Base-by-base conservation (phyloP, 2,113 vertebrate genomes). In the Erinaceus europaeus region DNA sequence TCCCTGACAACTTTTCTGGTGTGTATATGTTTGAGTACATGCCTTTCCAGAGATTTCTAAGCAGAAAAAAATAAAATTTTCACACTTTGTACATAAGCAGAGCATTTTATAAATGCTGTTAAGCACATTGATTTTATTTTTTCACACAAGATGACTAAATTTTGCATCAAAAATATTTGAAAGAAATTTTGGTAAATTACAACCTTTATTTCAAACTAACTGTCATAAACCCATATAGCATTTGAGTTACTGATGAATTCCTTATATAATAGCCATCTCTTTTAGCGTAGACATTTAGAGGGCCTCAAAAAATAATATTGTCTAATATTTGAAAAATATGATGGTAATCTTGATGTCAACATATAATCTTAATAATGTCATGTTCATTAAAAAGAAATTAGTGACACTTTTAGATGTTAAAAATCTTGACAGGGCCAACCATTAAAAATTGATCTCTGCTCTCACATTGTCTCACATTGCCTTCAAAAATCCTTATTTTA, bases 331-430 rank as follows among this genome's bases (percentile, higher is more conserved):
- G 34, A 12, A 57, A 85, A 64, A 74, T n/a, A 67, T 40, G 4
- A 50, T 44, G 8, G 5, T 18, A 75, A 17, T 74, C 23, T 80
- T 81, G 32, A 68, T 55, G 64, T 4, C 40, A 84, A 62, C 44
- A 72, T 76, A 48, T 75, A 64, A 92, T 86, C 55, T 85, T 72
- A 62, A 74, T 55, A 87, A 82, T 72, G 62, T 75, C 77, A 86
- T 36, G 23, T 50, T 55, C 55, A 52, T 68, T 82, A 82, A 55
- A 90, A 61, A 62, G 44, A 36, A 92, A 92, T 53, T 90, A 74
- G 27, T 62, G 53, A 18, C 18, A 75, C 44, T 87, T 91, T 90
- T 29, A 23, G 38, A 50, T 65, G 10, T 79, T 74, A 86, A 84
- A 86, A 89, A 4, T 65, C 25, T 87, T 79, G 82, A 91, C 74